Conservation (phyloP, 2,113 vertebrate species). For the Pseudopodoces humilis region DNA sequence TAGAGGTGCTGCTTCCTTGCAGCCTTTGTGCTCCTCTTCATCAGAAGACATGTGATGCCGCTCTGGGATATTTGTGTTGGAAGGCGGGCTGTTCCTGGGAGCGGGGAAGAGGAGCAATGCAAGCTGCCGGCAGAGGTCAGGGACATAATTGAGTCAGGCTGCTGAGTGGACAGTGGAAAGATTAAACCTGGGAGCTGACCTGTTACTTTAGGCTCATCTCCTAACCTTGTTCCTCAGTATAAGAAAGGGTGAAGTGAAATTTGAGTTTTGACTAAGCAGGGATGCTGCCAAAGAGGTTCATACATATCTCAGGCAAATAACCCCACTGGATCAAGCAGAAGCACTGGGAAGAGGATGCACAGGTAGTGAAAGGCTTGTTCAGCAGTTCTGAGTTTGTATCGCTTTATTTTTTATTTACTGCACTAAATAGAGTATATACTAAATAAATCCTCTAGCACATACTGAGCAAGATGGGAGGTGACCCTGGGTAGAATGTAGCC, state of each 20-base stretch:
- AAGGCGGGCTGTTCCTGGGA: not conserved
- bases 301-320: not conserved
- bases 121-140: not conserved
- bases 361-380: not conserved
- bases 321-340: not conserved
- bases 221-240: not conserved
- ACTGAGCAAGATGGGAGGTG: not conserved
- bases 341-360: not conserved
- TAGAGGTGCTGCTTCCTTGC: not conserved
- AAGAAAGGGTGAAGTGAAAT: not conserved
- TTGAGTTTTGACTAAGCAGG: not conserved
- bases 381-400: not conserved
- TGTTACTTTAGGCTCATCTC: not conserved
- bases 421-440: not conserved
- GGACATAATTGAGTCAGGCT: not conserved
- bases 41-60: fast-evolving
- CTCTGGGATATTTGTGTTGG: not conserved
- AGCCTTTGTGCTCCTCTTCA: not conserved
- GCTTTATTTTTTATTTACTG: not conserved
- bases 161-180: not conserved
- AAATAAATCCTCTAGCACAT: not conserved
- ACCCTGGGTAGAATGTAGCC: not conserved
- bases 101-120: not conserved
- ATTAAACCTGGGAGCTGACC: not conserved
- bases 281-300: not conserved